phyloP scores from a whole-genome alignment of 2,113 vertebrate genomes.

The Labeo rohita region DNA sequence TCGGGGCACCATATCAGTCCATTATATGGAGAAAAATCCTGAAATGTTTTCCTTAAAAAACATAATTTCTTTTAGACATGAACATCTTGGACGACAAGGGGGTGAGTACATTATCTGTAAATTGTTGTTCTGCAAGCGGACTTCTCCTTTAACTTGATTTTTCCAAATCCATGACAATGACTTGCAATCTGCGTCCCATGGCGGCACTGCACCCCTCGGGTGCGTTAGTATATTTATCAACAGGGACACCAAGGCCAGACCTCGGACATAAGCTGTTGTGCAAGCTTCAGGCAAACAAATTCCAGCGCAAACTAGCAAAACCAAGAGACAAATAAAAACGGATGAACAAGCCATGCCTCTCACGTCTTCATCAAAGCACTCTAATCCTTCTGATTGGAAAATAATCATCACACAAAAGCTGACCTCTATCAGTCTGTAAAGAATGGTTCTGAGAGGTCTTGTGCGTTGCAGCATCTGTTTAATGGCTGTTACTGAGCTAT shows the following conservation, averaged over 20 bases:
- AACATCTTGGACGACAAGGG: no score
- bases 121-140: no score
- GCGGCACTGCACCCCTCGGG: not conserved
- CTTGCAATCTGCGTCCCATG: not conserved
- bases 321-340: slow-evolving; percentile 20
- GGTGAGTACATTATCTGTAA: no score
- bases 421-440: not conserved
- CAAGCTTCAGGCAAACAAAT: slow-evolving; percentile 76
- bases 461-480: slow-evolving; percentile 45
- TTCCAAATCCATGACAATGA: not conserved
- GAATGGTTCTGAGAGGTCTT: not conserved
- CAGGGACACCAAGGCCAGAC: slow-evolving; percentile 66
- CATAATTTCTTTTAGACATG: no score
- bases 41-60: no score
- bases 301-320: slow-evolving; percentile 70
- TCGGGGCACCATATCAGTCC: no score
- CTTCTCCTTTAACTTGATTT: not conserved
- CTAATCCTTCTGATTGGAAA: slow-evolving; percentile 3
- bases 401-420: not conserved
- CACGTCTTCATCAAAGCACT: slow-evolving; percentile 5
- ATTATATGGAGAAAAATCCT: no score
- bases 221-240: slow-evolving; percentile 27
- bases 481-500: slow-evolving; percentile 34
- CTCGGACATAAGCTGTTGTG: slow-evolving; percentile 71
- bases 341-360: slow-evolving; percentile 27